Conservation (phyloP, 2,113 vertebrate species). For the Lepus americanus region DNA sequence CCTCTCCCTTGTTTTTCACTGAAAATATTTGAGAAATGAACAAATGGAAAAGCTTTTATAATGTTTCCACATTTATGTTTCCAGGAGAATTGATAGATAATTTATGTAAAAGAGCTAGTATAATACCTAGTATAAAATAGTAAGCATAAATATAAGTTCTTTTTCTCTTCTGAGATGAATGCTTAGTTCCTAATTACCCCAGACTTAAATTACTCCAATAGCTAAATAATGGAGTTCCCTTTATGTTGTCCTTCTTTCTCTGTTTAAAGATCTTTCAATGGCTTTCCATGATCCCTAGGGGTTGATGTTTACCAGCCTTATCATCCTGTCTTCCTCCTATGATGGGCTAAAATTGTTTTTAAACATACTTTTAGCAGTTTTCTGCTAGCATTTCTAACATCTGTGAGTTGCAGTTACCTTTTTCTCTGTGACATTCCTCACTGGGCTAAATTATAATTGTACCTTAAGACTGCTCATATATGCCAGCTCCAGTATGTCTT, state of each 20-base stretch:
- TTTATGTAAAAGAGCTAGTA: slow-evolving; percentile 37
- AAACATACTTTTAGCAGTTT: background rate
- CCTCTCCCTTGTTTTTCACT: background rate
- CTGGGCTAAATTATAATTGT: slow-evolving; percentile 11
- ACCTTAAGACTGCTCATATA: slow-evolving; percentile 1
- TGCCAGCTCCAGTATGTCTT: background rate
- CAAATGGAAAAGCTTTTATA: slow-evolving; percentile 8
- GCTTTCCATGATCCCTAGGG: background rate
- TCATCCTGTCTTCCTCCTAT: background rate
- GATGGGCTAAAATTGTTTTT: slow-evolving; percentile 14
- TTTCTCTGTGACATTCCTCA: slow-evolving; percentile 19
- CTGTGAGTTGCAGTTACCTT: slow-evolving; percentile 10
- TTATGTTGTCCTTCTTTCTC: slow-evolving; percentile 1
- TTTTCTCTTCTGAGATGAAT: background rate
- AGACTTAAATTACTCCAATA: background rate
- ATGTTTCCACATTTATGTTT: slow-evolving; percentile 10
- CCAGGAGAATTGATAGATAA: slow-evolving; percentile 4
- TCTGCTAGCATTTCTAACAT: background rate
- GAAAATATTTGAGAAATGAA: slow-evolving; percentile 51
- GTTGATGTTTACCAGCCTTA: background rate
- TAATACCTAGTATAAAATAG: background rate
- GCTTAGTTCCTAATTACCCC: background rate
- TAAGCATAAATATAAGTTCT: background rate
- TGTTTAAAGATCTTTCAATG: background rate
- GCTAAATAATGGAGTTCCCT: slow-evolving; percentile 2